A percentile compares a stretch with the other conserved stretches of the same genome.
Evolutionary conservation across 1,140 invertebrate species (phyloP).

Genomic region (Popillia japonica): DNA sequence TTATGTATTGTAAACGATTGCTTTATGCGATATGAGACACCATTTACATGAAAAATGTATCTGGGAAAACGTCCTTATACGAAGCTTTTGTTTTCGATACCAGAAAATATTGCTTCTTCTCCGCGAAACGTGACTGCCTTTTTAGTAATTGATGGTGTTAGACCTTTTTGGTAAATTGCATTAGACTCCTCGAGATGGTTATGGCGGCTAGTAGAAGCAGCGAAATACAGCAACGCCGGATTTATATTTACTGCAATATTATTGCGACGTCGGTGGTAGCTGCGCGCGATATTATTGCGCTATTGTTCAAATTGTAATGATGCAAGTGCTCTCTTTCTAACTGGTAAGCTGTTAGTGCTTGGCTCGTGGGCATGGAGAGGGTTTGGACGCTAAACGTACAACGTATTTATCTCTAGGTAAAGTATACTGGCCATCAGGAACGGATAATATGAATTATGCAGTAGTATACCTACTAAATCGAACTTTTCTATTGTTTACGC

Average conservation of each 20-base stretch:
- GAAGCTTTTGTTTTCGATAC: conserved; percentile 61
- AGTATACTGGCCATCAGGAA: conserved; percentile 8
- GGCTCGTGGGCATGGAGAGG: neutral
- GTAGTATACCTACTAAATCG: neutral
- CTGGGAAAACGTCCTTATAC: conserved; percentile 58
- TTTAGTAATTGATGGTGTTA: conserved; percentile 59
- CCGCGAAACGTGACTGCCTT: conserved; percentile 58
- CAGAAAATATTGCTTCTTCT: conserved; percentile 59
- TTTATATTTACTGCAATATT: conserved; percentile 37
- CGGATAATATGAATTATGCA: conserved; percentile 34
- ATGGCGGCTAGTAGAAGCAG: conserved; percentile 1
- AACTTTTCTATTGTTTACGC: conserved; percentile 27
- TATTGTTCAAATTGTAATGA: conserved; percentile 38
- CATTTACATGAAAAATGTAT: conserved; percentile 63
- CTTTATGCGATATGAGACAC: conserved; percentile 63
- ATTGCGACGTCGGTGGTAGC: conserved; percentile 7
- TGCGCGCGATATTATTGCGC: conserved; percentile 34
- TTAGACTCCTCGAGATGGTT: conserved; percentile 37
- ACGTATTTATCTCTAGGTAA: conserved; percentile 16
- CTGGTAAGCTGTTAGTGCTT: neutral
- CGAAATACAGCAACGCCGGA: conserved; percentile 28
- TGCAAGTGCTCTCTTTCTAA: neutral
- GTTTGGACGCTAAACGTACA: neutral
- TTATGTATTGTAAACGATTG: conserved; percentile 63
- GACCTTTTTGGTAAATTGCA: conserved; percentile 49